These are phyloP conservation scores for Seira musarum DNA, from an alignment of 2,888 invertebrate species.

Conservation along the genomic window DNA sequence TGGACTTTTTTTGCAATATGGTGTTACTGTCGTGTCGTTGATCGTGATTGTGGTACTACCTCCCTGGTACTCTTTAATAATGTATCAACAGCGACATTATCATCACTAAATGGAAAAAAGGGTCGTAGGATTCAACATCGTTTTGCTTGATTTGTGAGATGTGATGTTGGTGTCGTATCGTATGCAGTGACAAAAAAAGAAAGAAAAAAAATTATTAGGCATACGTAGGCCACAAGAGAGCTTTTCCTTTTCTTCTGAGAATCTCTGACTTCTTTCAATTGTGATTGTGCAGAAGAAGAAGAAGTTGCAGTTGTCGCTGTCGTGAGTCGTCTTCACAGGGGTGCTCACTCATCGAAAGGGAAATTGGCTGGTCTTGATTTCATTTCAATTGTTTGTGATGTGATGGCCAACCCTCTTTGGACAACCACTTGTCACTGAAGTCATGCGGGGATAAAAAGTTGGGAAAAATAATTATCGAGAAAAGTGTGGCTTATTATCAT, in stretches of 20 bases:
- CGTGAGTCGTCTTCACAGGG: conserved; percentile 36
- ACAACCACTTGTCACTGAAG: no score
- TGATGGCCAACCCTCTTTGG: no score
- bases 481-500: no score
- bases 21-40: no score
- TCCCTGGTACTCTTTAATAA: neutral
- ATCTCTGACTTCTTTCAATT: neutral
- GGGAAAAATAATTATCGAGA: no score
- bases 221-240: no score
- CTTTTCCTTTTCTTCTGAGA: no score
- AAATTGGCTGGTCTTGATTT: no score
- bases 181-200: neutral
- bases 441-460: no score
- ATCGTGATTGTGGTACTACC: neutral
- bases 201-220: neutral
- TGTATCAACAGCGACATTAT: conserved; percentile 11
- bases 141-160: conserved; percentile 27
- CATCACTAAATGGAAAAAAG: conserved; percentile 35
- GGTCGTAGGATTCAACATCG: neutral
- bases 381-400: no score
- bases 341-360: conserved; percentile 14
- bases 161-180: neutral
- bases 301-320: neutral
- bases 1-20: no score
- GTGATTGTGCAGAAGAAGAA: no score